These are phyloP conservation scores for Trissonchulus latispiculum DNA, from an alignment of 2,888 invertebrate genomes.

Conservation along the genomic window DNA sequence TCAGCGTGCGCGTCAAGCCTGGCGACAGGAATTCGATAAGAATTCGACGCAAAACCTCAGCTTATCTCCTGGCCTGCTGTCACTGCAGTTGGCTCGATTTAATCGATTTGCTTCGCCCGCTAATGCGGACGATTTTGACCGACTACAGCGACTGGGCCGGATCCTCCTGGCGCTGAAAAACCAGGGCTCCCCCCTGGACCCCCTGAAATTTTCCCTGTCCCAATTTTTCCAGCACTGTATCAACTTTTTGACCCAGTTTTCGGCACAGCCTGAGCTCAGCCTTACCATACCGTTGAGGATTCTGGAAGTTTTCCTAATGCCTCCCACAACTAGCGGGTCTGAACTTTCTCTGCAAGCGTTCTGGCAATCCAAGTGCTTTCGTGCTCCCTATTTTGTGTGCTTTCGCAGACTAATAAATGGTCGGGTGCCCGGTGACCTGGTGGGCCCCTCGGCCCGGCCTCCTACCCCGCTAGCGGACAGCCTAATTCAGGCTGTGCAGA, in stretches of 20 bases:
- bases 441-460: slow-evolving; percentile 58
- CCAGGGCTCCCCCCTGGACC: background rate
- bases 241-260: background rate
- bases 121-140: background rate
- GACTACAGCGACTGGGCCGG: background rate
- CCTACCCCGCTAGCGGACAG: slow-evolving; percentile 64
- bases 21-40: background rate
- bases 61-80: no score
- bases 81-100: background rate
- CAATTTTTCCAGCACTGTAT: background rate
- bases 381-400: background rate
- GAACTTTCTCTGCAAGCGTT: background rate
- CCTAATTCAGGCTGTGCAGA: slow-evolving; percentile 59
- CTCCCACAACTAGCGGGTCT: background rate
- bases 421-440: slow-evolving; percentile 53
- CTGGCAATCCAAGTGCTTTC: background rate
- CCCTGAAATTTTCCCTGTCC: no score
- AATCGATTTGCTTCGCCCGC: background rate
- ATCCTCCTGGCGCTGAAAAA: background rate
- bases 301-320: background rate
- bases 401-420: background rate
- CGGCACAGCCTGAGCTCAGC: background rate
- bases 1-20: background rate
- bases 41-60: background rate
- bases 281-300: background rate